Percentiles rank a stretch among this genome's conserved stretches.
These are phyloP conservation scores for Neria commutata DNA, from an alignment of 2,888 invertebrate species.

Conservation along the genomic window DNA sequence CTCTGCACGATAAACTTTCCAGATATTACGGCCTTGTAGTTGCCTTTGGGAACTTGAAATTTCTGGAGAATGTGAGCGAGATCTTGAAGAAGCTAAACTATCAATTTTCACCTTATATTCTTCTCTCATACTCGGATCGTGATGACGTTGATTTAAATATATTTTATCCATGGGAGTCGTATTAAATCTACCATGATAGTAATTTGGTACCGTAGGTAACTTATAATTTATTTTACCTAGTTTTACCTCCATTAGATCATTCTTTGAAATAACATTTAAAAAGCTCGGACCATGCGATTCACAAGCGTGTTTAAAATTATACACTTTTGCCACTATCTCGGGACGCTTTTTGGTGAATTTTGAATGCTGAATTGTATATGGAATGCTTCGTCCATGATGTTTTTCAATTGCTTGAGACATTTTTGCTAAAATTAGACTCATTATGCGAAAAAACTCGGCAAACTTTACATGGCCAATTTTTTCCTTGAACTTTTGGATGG, in stretches of 20 bases:
- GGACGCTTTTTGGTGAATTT: slow-evolving; percentile 69
- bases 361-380: slow-evolving; percentile 70
- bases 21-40: slow-evolving; percentile 14
- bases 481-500: slow-evolving; percentile 67
- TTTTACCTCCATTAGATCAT: slow-evolving; percentile 45
- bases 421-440: slow-evolving; percentile 63
- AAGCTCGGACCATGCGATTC: slow-evolving; percentile 66
- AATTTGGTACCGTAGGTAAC: slow-evolving; percentile 5
- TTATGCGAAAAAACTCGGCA: slow-evolving; percentile 35
- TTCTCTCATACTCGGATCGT: slow-evolving; percentile 21
- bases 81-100: background rate
- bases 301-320: slow-evolving; percentile 69
- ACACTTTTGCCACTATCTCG: slow-evolving; percentile 68
- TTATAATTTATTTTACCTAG: slow-evolving; percentile 9
- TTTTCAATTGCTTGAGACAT: slow-evolving; percentile 72
- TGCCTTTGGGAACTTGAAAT: background rate
- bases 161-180: slow-evolving; percentile 18
- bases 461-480: slow-evolving; percentile 64
- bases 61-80: slow-evolving; percentile 18
- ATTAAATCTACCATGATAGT: slow-evolving; percentile 22
- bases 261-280: slow-evolving; percentile 60
- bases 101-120: slow-evolving; percentile 11
- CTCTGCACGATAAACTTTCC: slow-evolving; percentile 33
- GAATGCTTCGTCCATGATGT: slow-evolving; percentile 72
- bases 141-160: slow-evolving; percentile 23